These are phyloP conservation scores for Albula glossodonta DNA, from an alignment of 2,113 vertebrate genomes.

Conservation along the genomic window DNA sequence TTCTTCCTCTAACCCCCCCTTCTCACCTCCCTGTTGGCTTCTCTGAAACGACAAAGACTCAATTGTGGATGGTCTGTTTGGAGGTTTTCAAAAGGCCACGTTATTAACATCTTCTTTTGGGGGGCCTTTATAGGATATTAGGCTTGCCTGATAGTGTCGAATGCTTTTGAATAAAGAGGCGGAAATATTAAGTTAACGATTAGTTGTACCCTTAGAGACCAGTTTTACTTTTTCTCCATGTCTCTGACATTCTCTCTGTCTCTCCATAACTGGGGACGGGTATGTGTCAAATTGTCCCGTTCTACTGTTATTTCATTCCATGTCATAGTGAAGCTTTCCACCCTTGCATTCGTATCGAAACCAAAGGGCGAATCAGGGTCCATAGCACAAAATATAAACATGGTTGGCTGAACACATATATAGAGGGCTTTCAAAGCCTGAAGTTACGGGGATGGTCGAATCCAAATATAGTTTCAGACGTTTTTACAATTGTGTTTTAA, in stretches of 20 bases:
- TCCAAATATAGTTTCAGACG: constrained; percentile 17
- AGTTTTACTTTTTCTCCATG: not conserved
- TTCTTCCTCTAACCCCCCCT: not conserved
- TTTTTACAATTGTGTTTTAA: constrained; percentile 17
- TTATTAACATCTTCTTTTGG: not conserved
- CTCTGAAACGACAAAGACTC: not conserved
- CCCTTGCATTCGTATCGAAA: not conserved
- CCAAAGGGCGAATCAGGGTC: not conserved
- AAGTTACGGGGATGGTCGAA: constrained; percentile 11
- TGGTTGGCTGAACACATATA: constrained; percentile 15
- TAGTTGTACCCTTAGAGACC: not conserved
- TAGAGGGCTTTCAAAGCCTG: constrained; percentile 7
- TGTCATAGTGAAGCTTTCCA: not conserved
- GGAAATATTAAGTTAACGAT: not conserved
- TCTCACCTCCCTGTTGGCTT: not conserved
- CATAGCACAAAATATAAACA: not conserved
- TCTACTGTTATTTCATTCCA: not conserved
- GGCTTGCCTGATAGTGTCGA: not conserved
- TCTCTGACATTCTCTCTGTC: not conserved
- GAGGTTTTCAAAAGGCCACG: not conserved
- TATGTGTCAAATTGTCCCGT: not conserved
- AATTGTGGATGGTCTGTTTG: not conserved
- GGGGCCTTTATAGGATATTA: not conserved
- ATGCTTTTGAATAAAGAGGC: not conserved
- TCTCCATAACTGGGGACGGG: not conserved